Conservation (phyloP, 92 coral and sea anemone genomes). For the Bergia sp. region DNA sequence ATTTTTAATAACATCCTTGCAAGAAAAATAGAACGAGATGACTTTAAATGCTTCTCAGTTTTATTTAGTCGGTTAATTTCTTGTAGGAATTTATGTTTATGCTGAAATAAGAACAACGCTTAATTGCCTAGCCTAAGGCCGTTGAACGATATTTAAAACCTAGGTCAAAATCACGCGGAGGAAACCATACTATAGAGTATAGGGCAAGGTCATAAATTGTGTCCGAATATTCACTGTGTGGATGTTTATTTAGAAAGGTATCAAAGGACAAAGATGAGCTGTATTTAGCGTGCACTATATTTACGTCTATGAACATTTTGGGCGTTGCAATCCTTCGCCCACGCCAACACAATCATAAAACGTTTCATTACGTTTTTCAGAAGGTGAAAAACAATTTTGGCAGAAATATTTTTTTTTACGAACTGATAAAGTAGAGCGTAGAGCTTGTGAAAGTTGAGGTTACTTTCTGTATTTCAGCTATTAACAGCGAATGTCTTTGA, state of each 20-base stretch:
- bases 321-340: not conserved
- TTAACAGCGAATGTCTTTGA: not conserved
- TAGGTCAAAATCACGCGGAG: slow-evolving; percentile 19
- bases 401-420: not conserved
- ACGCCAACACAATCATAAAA: not conserved
- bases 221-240: not conserved
- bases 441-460: not conserved
- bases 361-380: not conserved
- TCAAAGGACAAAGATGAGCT: not conserved
- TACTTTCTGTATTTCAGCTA: not conserved
- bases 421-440: not conserved
- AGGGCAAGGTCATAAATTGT: slow-evolving; percentile 9
- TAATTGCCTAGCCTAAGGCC: not conserved
- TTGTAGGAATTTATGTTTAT: not conserved
- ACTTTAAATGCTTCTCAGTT: not conserved
- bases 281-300: not conserved
- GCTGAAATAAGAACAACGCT: not conserved
- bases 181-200: not conserved
- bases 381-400: not conserved
- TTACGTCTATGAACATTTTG: not conserved
- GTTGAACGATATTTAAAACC: not conserved
- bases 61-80: not conserved
- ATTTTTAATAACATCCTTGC: not conserved
- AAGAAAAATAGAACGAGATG: not conserved
- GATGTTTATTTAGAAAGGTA: not conserved